Percentiles rank a stretch among this genome's conserved stretches.
These are phyloP conservation scores for Xenopus tropicalis DNA, from an alignment of 2,113 vertebrate genomes.

Conservation along the genomic window DNA sequence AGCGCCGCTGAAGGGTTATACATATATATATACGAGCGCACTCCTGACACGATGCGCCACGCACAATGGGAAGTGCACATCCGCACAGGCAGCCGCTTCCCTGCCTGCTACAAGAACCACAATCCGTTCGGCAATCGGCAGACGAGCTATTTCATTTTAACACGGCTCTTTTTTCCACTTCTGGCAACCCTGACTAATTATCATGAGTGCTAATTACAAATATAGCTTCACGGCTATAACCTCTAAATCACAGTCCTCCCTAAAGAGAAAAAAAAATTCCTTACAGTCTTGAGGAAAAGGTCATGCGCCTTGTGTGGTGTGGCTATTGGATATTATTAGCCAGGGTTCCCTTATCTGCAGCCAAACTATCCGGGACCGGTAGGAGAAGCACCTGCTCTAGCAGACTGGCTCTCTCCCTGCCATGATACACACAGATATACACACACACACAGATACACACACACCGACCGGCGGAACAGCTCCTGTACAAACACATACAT, in stretches of 20 bases:
- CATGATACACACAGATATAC: too few relatives aligned
- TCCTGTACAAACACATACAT: not conserved
- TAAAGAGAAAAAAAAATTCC: slow-evolving; percentile 22
- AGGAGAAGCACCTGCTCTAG: slow-evolving; percentile 28
- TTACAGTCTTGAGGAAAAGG: slow-evolving; percentile 29
- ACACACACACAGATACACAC: too few relatives aligned
- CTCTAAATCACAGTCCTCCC: slow-evolving; percentile 18
- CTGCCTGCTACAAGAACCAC: too few relatives aligned
- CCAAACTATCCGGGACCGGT: slow-evolving; percentile 35
- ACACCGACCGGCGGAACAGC: not conserved
- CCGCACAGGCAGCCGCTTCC: slow-evolving; percentile 11
- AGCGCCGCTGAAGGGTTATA: slow-evolving; percentile 12
- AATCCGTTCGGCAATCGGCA: not conserved
- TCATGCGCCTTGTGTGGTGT: slow-evolving; percentile 29
- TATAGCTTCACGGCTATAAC: slow-evolving; percentile 5
- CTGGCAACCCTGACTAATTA: slow-evolving; percentile 10
- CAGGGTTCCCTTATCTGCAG: slow-evolving; percentile 41
- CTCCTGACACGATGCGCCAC: slow-evolving; percentile 13
- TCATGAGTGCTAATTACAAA: slow-evolving; percentile 15
- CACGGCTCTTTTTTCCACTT: not conserved
- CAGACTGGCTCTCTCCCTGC: not conserved
- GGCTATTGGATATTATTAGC: slow-evolving; percentile 44
- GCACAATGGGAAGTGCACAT: slow-evolving; percentile 26
- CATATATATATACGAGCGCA: not conserved
- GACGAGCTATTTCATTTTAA: slow-evolving; percentile 2